A percentile compares a stretch with the other conserved stretches of the same genome.
Evolutionary conservation across 2,113 vertebrate genomes (phyloP).

Genomic region (Dunckerocampus dactyliophorus): DNA sequence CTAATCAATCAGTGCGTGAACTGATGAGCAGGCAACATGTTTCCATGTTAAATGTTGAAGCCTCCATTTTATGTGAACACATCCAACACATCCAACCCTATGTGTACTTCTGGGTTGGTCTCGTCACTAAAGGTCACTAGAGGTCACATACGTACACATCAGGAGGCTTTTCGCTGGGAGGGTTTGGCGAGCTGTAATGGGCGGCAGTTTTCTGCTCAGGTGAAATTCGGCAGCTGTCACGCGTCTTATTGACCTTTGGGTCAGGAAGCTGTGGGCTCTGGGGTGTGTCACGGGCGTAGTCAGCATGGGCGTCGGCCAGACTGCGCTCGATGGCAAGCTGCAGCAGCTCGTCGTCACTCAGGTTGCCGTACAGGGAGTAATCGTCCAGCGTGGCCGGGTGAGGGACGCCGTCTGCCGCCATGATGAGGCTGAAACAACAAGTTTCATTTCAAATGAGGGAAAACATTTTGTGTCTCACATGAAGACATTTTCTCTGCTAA

Average conservation of each 20-base stretch:
- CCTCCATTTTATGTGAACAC: too few species aligned
- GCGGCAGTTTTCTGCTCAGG: constrained; percentile 6
- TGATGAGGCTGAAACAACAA: constrained; percentile 10
- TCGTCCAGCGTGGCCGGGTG: constrained; percentile 72
- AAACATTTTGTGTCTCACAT: too few species aligned
- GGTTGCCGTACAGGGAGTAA: constrained; percentile 83
- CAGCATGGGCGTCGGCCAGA: constrained; percentile 62
- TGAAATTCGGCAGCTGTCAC: background rate
- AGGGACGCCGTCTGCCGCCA: constrained; percentile 44
- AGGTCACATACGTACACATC: constrained; percentile 37
- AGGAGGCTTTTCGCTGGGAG: constrained; percentile 37
- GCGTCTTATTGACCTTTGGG: background rate
- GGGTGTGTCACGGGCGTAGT: background rate
- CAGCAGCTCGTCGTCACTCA: constrained; percentile 88
- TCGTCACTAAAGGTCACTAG: background rate
- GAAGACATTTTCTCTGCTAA: too few species aligned
- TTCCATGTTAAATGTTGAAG: too few species aligned
- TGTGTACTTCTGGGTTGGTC: too few species aligned
- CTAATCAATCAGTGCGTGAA: too few species aligned
- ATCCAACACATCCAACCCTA: too few species aligned
- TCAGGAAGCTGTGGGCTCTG: background rate
- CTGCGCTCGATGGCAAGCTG: constrained; percentile 90
- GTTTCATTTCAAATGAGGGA: background rate
- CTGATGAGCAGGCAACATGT: too few species aligned
- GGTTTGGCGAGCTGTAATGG: constrained; percentile 54